phyloP scores from a whole-genome alignment of 2,113 vertebrate genomes.

The Meles meles region DNA sequence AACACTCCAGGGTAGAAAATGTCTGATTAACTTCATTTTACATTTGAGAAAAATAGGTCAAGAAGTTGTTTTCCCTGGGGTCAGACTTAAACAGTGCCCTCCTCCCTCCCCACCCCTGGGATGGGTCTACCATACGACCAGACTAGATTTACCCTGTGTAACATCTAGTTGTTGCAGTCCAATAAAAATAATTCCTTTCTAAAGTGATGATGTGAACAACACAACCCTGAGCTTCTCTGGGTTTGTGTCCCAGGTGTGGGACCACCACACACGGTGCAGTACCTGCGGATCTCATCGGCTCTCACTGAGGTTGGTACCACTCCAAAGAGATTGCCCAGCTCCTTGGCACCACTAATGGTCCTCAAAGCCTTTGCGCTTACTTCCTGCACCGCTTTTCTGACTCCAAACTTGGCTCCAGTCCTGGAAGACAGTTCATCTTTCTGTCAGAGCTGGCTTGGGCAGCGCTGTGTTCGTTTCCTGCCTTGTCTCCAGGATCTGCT shows the following conservation, averaged over 20 bases:
- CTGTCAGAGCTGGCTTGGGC: not conserved
- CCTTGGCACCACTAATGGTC: not conserved
- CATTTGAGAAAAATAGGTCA: not conserved
- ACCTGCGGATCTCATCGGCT: accelerated
- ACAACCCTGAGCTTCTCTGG: not conserved
- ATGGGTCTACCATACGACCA: not conserved
- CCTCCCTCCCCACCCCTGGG: not conserved
- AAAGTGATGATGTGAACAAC: not conserved
- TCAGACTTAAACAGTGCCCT: not conserved
- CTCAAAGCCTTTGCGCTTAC: not conserved
- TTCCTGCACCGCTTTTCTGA: not conserved
- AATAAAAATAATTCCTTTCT: not conserved
- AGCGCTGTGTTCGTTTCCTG: not conserved
- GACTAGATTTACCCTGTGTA: not conserved
- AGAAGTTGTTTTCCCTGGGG: not conserved
- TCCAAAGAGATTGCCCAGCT: not conserved
- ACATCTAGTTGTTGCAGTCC: not conserved
- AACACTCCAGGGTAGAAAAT: not conserved
- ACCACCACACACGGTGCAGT: not conserved
- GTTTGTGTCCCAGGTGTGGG: too few species aligned
- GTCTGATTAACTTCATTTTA: not conserved
- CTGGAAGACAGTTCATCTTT: not conserved
- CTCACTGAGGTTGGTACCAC: not conserved
- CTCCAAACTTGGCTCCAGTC: not conserved
- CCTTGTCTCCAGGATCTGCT: not conserved